Conservation (phyloP, 1,140 invertebrate genomes). For the Polypedilum vanderplanki region DNA sequence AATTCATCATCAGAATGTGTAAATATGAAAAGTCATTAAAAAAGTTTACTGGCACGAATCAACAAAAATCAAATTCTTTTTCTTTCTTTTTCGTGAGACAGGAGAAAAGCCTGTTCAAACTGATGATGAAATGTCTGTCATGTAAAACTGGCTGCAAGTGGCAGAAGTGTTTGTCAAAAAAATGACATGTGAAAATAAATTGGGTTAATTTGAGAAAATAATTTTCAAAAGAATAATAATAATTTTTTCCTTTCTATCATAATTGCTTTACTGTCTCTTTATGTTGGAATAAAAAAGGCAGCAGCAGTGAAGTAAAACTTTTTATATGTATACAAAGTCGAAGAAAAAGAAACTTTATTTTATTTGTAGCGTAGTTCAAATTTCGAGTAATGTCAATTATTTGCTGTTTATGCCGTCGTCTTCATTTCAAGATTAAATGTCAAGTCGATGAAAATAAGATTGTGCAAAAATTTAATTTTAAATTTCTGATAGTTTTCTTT, state of each 20-base stretch:
- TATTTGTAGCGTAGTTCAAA: neutral
- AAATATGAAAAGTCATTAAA: conserved; percentile 6
- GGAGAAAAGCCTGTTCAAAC: neutral
- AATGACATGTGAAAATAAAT: conserved; percentile 19
- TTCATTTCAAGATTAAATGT: neutral
- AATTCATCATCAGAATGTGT: neutral
- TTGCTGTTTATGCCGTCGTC: neutral
- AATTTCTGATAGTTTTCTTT: too few species aligned
- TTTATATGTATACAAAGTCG: too few species aligned
- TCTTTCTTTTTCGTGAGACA: neutral
- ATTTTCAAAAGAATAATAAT: too few species aligned
- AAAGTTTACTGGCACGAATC: neutral
- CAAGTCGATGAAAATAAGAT: neutral
- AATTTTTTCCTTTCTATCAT: too few species aligned
- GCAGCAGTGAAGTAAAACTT: too few species aligned
- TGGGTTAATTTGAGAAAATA: conserved; percentile 6
- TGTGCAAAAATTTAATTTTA: too few species aligned
- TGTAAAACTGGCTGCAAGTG: conserved; percentile 7
- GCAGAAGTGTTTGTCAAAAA: neutral
- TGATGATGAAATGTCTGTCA: conserved; percentile 12
- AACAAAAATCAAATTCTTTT: neutral
- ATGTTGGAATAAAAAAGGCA: too few species aligned
- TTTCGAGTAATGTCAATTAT: neutral
- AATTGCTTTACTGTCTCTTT: too few species aligned
- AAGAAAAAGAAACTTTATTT: neutral